Evolutionary conservation across 1,140 invertebrate genomes (phyloP).

Genomic region (Sycophila sp.): DNA sequence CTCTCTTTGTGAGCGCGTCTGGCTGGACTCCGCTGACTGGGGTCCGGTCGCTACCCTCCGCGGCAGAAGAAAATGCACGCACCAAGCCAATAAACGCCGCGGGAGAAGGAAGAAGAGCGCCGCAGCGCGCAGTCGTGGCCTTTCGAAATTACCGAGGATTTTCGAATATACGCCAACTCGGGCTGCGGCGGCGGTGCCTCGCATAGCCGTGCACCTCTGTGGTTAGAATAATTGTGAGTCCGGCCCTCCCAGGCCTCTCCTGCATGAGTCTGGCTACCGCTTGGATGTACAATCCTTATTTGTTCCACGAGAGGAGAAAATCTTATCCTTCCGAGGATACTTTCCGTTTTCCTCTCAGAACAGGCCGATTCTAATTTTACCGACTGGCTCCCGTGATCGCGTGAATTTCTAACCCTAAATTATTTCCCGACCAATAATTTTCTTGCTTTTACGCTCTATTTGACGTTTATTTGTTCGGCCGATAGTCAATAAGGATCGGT

Average conservation of each 20-base stretch:
- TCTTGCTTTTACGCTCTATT: too few species aligned
- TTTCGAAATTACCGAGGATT: constrained; percentile 37
- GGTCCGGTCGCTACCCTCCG: too few species aligned
- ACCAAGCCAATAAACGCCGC: constrained; percentile 13
- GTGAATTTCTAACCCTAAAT: too few species aligned
- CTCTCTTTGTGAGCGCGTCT: neutral
- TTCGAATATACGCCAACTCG: constrained; percentile 30
- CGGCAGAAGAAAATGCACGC: constrained; percentile 31
- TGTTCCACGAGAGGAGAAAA: constrained; percentile 20
- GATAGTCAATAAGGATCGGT: too few species aligned
- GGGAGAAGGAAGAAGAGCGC: too few species aligned
- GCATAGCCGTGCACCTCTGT: constrained; percentile 2
- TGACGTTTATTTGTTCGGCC: too few species aligned
- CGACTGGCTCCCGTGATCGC: too few species aligned
- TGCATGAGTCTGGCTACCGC: neutral
- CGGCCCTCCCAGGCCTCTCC: neutral
- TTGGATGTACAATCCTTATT: constrained; percentile 11
- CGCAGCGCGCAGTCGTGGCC: neutral
- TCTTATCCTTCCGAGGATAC: constrained; percentile 7
- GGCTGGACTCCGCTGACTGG: too few species aligned
- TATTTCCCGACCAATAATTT: too few species aligned
- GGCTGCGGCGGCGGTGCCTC: neutral
- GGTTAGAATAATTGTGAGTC: constrained; percentile 37
- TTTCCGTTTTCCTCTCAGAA: too few species aligned
- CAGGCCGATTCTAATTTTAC: too few species aligned